Evolutionary conservation across 2,888 invertebrate genomes (phyloP).

Genomic region (Elmis aenea): DNA sequence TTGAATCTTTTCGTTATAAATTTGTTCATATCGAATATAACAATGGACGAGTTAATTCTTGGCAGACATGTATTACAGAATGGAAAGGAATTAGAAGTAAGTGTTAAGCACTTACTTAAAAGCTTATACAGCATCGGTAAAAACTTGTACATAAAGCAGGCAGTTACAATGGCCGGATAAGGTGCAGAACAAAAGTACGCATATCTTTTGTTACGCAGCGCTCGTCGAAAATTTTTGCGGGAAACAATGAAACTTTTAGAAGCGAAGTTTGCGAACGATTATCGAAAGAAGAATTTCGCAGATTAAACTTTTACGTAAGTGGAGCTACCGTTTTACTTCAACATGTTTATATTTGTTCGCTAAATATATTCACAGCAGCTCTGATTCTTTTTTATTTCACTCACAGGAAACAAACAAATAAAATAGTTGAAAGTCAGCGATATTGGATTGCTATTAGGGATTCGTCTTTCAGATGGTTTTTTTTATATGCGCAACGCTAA

Average conservation of each 20-base stretch:
- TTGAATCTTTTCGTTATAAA: too few species aligned
- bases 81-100: too few species aligned
- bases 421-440: slow-evolving; percentile 19
- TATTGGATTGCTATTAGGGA: slow-evolving; percentile 22
- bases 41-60: too few species aligned
- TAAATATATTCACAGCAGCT: slow-evolving; percentile 13
- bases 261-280: not conserved
- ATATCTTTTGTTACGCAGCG: slow-evolving; percentile 3
- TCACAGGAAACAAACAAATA: slow-evolving; percentile 14
- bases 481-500: slow-evolving; percentile 19
- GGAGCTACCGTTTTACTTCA: slow-evolving; percentile 5
- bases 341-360: slow-evolving; percentile 5
- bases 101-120: too few species aligned
- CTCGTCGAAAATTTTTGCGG: slow-evolving; percentile 6
- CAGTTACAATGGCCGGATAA: too few species aligned
- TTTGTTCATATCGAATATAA: too few species aligned
- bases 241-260: not conserved
- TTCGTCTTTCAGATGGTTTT: slow-evolving; percentile 14
- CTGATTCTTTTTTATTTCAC: slow-evolving; percentile 14
- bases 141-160: too few species aligned
- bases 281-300: not conserved
- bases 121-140: too few species aligned
- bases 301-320: not conserved
- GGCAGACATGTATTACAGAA: too few species aligned
- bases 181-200: not conserved